Conservation (phyloP, 1,140 invertebrate genomes). For the Diprion similis region DNA sequence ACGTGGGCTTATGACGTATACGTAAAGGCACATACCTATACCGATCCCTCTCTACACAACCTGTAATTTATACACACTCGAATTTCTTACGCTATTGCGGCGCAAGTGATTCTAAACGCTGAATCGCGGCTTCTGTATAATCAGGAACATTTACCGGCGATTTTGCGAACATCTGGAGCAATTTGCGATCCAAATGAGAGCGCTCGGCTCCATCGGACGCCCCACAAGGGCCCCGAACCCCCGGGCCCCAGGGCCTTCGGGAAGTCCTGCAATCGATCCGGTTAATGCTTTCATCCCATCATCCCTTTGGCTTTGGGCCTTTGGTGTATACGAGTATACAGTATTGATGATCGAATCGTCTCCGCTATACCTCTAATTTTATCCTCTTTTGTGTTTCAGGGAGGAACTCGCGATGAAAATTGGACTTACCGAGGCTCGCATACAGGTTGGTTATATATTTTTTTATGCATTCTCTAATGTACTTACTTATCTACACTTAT, state of each 20-base stretch:
- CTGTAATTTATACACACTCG: too few relatives aligned
- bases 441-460: slow-evolving; percentile 80
- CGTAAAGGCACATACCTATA: too few relatives aligned
- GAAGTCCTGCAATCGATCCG: slow-evolving; percentile 18
- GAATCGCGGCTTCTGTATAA: slow-evolving; percentile 34
- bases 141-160: slow-evolving; percentile 54
- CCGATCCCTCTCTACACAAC: too few relatives aligned
- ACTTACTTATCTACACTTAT: too few relatives aligned
- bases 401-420: slow-evolving; percentile 98
- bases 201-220: not conserved
- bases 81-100: not conserved
- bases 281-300: slow-evolving; percentile 29
- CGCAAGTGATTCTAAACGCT: slow-evolving; percentile 23
- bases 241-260: slow-evolving; percentile 8
- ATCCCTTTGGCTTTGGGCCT: slow-evolving; percentile 71
- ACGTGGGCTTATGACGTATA: too few relatives aligned
- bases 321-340: slow-evolving; percentile 48
- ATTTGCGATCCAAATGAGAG: slow-evolving; percentile 22
- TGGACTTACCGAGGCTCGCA: slow-evolving; percentile 95
- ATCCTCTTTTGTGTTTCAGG: slow-evolving; percentile 69
- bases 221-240: not conserved
- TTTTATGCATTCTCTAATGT: too few relatives aligned
- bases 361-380: slow-evolving; percentile 26
- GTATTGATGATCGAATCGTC: slow-evolving; percentile 18
- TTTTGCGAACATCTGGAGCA: slow-evolving; percentile 54